A percentile compares a stretch with the other conserved stretches of the same genome.
Evolutionary conservation across 1,140 invertebrate genomes (phyloP).

Genomic region (Leptopilina clavipes): DNA sequence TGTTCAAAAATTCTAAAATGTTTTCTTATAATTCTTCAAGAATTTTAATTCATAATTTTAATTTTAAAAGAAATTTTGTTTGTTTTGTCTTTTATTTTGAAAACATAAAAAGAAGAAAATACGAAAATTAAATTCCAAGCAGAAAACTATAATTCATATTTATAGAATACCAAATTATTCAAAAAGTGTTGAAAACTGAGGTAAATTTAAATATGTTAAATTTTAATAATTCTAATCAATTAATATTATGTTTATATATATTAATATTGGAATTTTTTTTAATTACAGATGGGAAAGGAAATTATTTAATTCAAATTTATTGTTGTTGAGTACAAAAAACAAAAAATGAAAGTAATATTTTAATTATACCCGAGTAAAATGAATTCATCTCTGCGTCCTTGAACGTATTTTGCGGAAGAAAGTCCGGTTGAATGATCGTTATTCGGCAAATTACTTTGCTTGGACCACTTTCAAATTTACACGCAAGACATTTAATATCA

Average conservation of each 20-base stretch:
- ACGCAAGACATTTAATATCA: constrained; percentile 46
- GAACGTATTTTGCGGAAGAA: constrained; percentile 57
- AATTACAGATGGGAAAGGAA: neutral
- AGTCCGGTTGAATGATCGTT: constrained; percentile 45
- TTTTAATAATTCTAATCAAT: neutral
- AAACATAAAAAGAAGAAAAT: no score
- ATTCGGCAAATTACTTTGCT: constrained; percentile 48
- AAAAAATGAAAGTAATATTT: neutral
- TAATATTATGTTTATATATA: neutral
- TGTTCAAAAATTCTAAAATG: no score
- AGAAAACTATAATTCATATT: no score
- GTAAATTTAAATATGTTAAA: no score
- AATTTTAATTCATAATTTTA: no score
- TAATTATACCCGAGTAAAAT: neutral
- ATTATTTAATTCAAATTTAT: neutral
- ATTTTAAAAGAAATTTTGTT: no score
- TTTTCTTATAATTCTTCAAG: no score
- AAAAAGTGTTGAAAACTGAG: no score
- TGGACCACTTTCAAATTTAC: constrained; percentile 59
- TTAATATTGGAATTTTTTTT: neutral
- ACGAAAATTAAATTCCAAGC: no score
- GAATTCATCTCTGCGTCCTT: constrained; percentile 48
- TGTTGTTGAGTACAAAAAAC: neutral
- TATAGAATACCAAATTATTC: no score
- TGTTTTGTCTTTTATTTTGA: no score